A percentile compares a stretch with the other conserved stretches of the same genome.
These are phyloP conservation scores for Spodoptera frugiperda DNA, from an alignment of 1,140 invertebrate species.

Conservation along the genomic window DNA sequence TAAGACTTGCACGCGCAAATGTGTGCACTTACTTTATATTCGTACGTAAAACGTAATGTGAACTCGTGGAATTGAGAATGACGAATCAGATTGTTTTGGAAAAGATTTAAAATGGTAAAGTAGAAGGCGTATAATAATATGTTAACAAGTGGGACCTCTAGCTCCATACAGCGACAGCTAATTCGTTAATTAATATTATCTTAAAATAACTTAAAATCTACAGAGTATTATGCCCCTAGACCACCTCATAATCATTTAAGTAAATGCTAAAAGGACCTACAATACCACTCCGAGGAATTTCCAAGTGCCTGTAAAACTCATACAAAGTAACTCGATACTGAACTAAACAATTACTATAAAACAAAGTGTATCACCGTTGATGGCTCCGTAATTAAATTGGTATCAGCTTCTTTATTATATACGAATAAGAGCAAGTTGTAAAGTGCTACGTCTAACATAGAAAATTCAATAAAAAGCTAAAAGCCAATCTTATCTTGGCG, in stretches of 20 bases:
- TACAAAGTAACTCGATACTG: neutral
- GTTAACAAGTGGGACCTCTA: too few relatives aligned
- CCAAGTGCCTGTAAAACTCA: neutral
- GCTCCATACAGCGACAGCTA: too few relatives aligned
- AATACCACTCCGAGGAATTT: too few relatives aligned
- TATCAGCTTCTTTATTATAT: conserved; percentile 46
- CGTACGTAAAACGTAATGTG: conserved; percentile 23
- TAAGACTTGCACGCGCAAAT: conserved; percentile 66
- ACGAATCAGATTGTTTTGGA: conserved; percentile 12
- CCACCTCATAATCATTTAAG: too few relatives aligned
- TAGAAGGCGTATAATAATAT: too few relatives aligned
- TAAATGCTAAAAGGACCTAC: too few relatives aligned
- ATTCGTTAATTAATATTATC: too few relatives aligned
- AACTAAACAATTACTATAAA: conserved; percentile 22
- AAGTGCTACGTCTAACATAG: conserved; percentile 78
- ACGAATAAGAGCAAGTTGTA: conserved; percentile 64
- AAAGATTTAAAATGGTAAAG: too few relatives aligned
- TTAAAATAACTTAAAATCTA: too few relatives aligned
- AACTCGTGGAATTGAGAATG: neutral
- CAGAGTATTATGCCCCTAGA: too few relatives aligned
- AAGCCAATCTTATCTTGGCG: conserved; percentile 85
- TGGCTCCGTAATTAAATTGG: conserved; percentile 42
- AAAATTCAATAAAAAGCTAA: conserved; percentile 86
- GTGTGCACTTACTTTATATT: conserved; percentile 63
- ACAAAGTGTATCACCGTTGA: conserved; percentile 29